Evolutionary conservation across 2,797 vertebrate genomes (phyloP).

Genomic region (Anomalospiza imberbis): DNA sequence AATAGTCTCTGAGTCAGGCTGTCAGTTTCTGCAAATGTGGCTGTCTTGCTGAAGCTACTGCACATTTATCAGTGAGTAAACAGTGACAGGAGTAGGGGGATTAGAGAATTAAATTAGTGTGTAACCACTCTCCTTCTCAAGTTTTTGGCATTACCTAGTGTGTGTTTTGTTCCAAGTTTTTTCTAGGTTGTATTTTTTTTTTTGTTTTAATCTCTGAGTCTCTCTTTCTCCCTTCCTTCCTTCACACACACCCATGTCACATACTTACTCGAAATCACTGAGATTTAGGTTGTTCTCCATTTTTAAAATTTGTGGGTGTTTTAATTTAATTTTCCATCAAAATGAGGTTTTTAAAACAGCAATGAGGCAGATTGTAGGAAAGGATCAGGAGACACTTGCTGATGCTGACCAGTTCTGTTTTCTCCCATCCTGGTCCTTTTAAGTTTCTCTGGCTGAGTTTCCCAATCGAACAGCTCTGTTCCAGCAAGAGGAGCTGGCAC

Average conservation of each 20-base stretch:
- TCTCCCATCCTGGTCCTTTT: not conserved
- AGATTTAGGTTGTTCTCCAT: not conserved
- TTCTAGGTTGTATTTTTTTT: not conserved
- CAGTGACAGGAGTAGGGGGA: slow-evolving; percentile 71
- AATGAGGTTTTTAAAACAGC: not conserved
- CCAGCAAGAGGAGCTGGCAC: slow-evolving; percentile 26
- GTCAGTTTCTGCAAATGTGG: slow-evolving; percentile 69
- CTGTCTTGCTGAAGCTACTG: slow-evolving; percentile 68
- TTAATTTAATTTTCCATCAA: not conserved
- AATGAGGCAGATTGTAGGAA: not conserved
- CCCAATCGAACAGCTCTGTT: not conserved
- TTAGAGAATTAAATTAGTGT: slow-evolving; percentile 76
- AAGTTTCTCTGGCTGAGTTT: slow-evolving; percentile 6
- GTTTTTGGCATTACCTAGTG: slow-evolving; percentile 62
- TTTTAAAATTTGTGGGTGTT: rapidly evolving
- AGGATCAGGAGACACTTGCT: not conserved
- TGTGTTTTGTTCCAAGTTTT: slow-evolving; percentile 62
- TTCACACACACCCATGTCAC: not conserved
- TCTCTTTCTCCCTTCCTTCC: not conserved
- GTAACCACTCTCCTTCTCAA: slow-evolving; percentile 67
- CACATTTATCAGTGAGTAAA: slow-evolving; percentile 75
- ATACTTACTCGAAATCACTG: not conserved
- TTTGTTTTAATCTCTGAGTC: not conserved
- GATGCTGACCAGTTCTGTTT: not conserved
- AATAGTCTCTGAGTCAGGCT: slow-evolving; percentile 71